Conservation (phyloP, 2,797 vertebrate genomes). For the Aplochiton taeniatus region DNA sequence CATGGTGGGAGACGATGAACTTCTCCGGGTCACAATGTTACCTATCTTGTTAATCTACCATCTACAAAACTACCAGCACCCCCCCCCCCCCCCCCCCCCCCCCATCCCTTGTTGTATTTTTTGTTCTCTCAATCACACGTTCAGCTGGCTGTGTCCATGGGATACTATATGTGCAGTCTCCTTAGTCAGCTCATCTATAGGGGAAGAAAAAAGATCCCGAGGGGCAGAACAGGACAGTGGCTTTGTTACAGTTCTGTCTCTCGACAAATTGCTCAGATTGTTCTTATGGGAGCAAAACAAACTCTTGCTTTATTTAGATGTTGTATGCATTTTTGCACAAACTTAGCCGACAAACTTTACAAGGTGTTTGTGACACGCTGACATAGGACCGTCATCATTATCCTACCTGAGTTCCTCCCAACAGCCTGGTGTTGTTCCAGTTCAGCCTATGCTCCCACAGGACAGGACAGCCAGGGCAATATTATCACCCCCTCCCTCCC, state of each 20-base stretch:
- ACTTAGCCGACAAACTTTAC: background rate
- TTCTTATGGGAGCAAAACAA: too few species aligned
- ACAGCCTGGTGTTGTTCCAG: background rate
- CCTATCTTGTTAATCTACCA: too few species aligned
- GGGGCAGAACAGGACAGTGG: background rate
- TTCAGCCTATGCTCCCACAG: background rate
- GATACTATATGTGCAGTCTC: background rate
- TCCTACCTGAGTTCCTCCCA: background rate
- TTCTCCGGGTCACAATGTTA: too few species aligned
- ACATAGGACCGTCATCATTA: background rate
- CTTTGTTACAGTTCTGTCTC: background rate
- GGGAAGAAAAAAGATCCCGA: background rate
- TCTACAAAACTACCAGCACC: too few species aligned
- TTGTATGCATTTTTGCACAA: background rate
- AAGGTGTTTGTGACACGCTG: background rate
- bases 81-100: background rate
- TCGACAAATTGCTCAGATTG: too few species aligned
- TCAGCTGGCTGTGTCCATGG: background rate
- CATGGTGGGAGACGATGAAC: too few species aligned
- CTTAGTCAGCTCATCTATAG: slow-evolving; percentile 10
- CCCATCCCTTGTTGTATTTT: background rate
- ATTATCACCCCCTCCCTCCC: too few species aligned
- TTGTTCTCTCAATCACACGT: background rate
- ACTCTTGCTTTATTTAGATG: background rate
- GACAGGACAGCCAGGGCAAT: too few species aligned